Evolutionary conservation across 30 jellyfish, hydroid and myxozoan species (phyloP).

Genomic region (Turritopsis rubra): DNA sequence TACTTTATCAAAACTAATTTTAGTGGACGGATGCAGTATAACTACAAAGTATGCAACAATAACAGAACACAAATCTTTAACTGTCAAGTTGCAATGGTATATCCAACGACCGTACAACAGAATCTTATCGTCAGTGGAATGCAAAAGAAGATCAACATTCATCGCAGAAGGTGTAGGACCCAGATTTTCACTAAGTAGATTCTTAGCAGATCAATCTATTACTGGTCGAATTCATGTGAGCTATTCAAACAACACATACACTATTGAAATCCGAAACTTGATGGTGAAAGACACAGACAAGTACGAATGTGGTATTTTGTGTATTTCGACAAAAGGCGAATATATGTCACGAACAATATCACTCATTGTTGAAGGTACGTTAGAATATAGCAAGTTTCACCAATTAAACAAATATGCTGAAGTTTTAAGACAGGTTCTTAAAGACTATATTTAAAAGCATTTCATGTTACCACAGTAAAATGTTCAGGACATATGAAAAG

Average conservation of each 20-base stretch:
- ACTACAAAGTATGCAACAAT: neutral
- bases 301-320: constrained; percentile 3
- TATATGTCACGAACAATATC: neutral
- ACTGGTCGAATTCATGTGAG: neutral
- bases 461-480: too few species aligned
- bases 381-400: too few species aligned
- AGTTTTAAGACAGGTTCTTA: too few species aligned
- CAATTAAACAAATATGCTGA: too few species aligned
- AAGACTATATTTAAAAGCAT: too few species aligned
- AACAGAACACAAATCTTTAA: neutral
- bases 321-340: neutral
- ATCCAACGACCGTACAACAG: neutral
- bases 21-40: neutral
- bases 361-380: neutral
- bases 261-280: neutral
- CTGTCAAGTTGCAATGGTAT: neutral
- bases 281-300: neutral
- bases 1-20: neutral
- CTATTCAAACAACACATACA: neutral
- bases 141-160: neutral
- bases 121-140: neutral
- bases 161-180: neutral
- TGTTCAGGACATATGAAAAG: too few species aligned
- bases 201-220: neutral
- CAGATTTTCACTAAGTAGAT: neutral